Evolutionary conservation across 2,888 invertebrate genomes (phyloP), one percentile per base, ranked within the genome.

Genomic region (Ichneumoninae sp.): DNA sequence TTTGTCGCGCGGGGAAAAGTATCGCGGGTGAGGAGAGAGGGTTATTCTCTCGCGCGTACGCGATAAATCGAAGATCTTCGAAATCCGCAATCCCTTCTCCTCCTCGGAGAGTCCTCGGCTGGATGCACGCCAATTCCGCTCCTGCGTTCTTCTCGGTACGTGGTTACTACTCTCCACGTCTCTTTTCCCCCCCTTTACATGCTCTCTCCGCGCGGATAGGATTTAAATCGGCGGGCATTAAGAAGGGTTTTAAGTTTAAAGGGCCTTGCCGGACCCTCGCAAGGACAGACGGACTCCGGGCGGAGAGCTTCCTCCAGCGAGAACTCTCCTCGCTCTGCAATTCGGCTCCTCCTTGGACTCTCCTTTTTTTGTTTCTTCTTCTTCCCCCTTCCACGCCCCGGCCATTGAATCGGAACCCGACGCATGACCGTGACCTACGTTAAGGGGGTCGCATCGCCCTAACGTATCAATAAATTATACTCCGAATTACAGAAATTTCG

Each of bases 331-430:
- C 40, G 77, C 68, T 57, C 66, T 57, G 54, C 77, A 47, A 57
- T 66, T 68, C 74, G 62, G 60, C 70, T 78, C 70, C 78, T 79
- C 78, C 78, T 76, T 50, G 57, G 44, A 65, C 60, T 36, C 36
- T 54, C 33, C 72, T 74, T 50, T 36, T 54, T 68, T 52, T 40
- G 33, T 33, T 33, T 40, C 19, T 69, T 62, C 16, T 57, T 57
- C 40, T 40, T n/a, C 5, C 36, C 19, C 74, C 26, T 74, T 62
- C 47, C 47, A 33, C 74, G 62, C 62, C 33, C 50, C 62, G 62
- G 52, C 84, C 84, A 79, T 82, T 81, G 82, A 84, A 84, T 84
- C 71, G 82, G 82, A 84, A 40, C 57, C 78, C 71, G 70, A 79
- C 82, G 69, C 84, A 57, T 77, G 83, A 80, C 83, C 80, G 80